phyloP scores from a whole-genome alignment of 2,113 vertebrate genomes.

The Actinemys pallida region DNA sequence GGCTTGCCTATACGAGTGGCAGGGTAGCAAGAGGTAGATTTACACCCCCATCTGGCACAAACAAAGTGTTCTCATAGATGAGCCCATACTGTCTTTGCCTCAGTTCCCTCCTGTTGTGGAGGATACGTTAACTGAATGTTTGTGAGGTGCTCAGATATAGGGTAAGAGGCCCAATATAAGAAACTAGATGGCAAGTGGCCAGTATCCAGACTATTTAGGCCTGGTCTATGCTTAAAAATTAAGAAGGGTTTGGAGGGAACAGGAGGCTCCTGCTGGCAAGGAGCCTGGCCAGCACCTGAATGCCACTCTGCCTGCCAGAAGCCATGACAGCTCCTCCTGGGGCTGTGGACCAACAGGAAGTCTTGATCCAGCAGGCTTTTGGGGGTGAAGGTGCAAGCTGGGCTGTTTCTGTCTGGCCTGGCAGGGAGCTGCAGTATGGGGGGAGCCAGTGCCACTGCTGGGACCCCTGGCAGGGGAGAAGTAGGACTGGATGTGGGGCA shows the following conservation, averaged over 20 bases:
- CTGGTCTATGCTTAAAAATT: neutral
- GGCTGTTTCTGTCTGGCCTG: too few relatives aligned
- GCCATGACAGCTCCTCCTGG: too few relatives aligned
- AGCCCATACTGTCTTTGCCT: neutral
- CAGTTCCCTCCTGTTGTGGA: neutral
- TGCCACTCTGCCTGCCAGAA: neutral
- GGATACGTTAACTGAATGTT: neutral
- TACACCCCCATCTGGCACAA: neutral
- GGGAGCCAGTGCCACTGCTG: too few relatives aligned
- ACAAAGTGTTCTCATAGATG: neutral
- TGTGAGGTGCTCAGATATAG: neutral
- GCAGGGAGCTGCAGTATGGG: too few relatives aligned
- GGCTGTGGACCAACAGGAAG: too few relatives aligned
- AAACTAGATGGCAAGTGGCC: neutral
- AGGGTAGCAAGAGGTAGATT: neutral
- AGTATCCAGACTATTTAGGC: neutral
- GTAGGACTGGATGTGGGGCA: neutral
- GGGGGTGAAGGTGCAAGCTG: too few relatives aligned
- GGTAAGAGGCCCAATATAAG: neutral
- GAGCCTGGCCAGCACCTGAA: neutral
- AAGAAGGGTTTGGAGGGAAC: neutral
- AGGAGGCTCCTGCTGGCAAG: neutral
- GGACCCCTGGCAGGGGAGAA: neutral
- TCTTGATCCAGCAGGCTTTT: too few relatives aligned
- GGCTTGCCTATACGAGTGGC: neutral